Percentiles rank a stretch among this genome's conserved stretches.
Conservation (phyloP, 2,113 vertebrate species). For the Atractosteus spatula region DNA sequence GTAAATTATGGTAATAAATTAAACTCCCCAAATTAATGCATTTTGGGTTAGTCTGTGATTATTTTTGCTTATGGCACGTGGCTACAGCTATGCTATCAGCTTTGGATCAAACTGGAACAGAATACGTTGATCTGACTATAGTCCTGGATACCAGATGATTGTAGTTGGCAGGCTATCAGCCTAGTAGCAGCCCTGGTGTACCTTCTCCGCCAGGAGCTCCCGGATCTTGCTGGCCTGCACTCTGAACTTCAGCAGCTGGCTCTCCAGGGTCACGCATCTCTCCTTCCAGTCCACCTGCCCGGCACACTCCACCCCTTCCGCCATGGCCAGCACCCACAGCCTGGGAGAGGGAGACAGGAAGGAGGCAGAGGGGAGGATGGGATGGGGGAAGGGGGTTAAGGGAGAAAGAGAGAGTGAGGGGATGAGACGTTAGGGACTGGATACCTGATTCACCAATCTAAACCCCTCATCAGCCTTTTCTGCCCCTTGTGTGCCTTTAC, state of each 20-base stretch:
- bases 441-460: no score
- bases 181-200: conserved; percentile 42
- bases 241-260: conserved; percentile 91
- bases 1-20: no score
- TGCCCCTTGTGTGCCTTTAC: no score
- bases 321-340: conserved; percentile 60
- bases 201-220: conserved; percentile 93
- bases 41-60: no score
- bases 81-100: no score
- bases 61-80: no score
- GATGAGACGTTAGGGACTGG: conserved; percentile 7
- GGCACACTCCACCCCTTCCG: conserved; percentile 76
- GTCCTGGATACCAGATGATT: no score
- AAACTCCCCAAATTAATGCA: no score
- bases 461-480: no score
- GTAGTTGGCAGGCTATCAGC: no score
- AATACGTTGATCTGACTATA: no score
- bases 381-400: conserved; percentile 13
- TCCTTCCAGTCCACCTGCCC: conserved; percentile 87
- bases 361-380: neutral
- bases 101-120: no score
- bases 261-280: conserved; percentile 86
- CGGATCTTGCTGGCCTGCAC: conserved; percentile 93
- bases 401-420: conserved; percentile 22
- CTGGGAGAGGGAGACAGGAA: conserved; percentile 27